Base-by-base conservation (phyloP, 1,140 invertebrate species). In the Olivierus martensii region DNA sequence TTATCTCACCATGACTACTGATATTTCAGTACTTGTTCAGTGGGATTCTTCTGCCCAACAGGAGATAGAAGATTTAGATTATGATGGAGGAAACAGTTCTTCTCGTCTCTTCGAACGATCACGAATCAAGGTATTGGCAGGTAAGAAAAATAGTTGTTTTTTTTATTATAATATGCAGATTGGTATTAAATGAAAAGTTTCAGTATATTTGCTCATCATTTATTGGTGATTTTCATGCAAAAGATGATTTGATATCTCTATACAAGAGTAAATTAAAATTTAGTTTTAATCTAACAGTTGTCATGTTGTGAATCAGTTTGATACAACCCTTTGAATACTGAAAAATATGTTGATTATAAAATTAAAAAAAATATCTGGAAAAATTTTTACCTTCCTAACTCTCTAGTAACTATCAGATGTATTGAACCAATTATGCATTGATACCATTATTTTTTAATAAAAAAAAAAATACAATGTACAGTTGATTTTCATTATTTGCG, bases 51-150 rank as follows among this genome's bases (percentile, higher is more conserved):
- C 56, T 61, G 83, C 82, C 70, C 66, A 71, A 49, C 64, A 69
- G 52, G 85, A 89, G 73, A 84, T 89, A 68, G 84, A 90, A 69
- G 87, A 92, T 64, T 88, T 93, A 69, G 92, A 93, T 73, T 74
- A 76, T 52, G 96, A 99, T 75, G 93, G 93, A 63, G 94, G 93
- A 65, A 97, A 96, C 71, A 94, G 91, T 61, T 97, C 93, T 59
- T 97, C 95, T 57, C 81, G 93, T 66, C 81, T 99, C 45, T 99
- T 97, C 76, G 95, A 99, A 78, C 79, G 94, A 69, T 95, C 91
- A 62, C 82, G 95, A 65, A 99, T 99, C 65, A 96, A 96, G 75
- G 95, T 94, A 55, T 73, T 99, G 63, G 94, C 95, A 68, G 90
- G 91, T 95, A 67, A 73, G 73, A 63, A 35, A 18, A 47, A 22